Evolutionary conservation across 2,888 invertebrate genomes (phyloP).

Genomic region (Hermodice carunculata): DNA sequence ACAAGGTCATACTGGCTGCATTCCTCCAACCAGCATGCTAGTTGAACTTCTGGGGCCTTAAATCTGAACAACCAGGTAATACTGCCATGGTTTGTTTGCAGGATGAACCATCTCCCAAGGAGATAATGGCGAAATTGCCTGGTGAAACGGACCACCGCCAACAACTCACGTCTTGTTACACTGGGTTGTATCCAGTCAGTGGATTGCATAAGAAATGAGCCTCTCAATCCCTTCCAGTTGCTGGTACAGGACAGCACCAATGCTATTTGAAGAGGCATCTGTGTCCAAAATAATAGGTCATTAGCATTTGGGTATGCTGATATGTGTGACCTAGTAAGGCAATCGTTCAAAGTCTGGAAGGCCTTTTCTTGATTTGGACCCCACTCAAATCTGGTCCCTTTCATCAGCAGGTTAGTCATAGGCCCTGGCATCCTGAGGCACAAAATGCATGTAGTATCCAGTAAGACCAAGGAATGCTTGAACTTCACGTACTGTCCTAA

Average conservation of each 20-base stretch:
- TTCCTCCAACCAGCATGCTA: neutral
- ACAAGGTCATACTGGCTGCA: neutral
- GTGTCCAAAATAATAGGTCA: neutral
- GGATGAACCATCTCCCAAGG: neutral
- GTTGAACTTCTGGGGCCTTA: neutral
- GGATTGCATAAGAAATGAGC: neutral
- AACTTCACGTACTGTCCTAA: too few species aligned
- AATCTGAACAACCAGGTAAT: neutral
- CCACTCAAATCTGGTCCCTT: neutral
- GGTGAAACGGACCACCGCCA: neutral
- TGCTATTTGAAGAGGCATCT: conserved; percentile 3
- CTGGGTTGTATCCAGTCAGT: neutral
- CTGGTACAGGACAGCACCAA: conserved; percentile 13
- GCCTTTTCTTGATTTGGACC: neutral
- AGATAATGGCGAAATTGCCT: neutral
- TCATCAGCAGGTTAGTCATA: neutral
- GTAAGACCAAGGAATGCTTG: conserved; percentile 6
- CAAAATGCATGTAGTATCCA: conserved; percentile 5
- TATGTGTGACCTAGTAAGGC: neutral
- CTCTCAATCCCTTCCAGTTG: neutral
- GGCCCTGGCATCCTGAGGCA: neutral
- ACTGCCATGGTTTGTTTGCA: neutral
- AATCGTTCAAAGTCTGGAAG: conserved; percentile 1
- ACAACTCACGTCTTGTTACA: neutral
- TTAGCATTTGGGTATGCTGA: neutral